Conservation (phyloP, 1,140 invertebrate species). For the Pararge aegeria region DNA sequence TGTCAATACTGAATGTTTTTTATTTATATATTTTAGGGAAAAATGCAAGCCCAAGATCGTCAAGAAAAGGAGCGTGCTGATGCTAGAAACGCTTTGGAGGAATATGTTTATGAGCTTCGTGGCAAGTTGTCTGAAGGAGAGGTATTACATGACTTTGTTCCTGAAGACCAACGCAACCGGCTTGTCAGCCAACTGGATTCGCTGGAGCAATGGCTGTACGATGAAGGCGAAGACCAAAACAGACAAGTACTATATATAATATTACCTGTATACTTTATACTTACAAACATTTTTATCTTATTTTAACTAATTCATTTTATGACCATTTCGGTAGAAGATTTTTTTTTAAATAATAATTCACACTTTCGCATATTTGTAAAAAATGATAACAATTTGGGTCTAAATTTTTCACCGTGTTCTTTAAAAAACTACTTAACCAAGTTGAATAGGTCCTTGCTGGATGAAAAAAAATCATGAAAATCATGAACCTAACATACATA, state of each 20-base stretch:
- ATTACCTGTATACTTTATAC: not conserved
- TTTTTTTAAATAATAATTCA: too few species aligned
- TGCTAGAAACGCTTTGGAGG: constrained; percentile 97
- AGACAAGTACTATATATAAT: constrained; percentile 79
- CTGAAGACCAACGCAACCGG: constrained; percentile 84
- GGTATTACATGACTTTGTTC: constrained; percentile 88
- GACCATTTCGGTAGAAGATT: too few species aligned
- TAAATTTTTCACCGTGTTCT: too few species aligned
- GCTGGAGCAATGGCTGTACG: constrained; percentile 98
- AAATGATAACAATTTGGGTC: too few species aligned
- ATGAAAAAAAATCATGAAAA: too few species aligned
- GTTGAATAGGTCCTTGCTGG: too few species aligned
- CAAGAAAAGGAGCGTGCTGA: constrained; percentile 97
- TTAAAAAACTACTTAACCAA: too few species aligned
- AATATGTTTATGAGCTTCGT: constrained; percentile 98
- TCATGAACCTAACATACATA: too few species aligned
- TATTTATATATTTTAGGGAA: too few species aligned
- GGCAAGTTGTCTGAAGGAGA: constrained; percentile 87
- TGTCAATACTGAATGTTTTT: too few species aligned
- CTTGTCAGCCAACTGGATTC: constrained; percentile 88
- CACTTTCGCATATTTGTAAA: too few species aligned
- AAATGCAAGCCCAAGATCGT: constrained; percentile 93
- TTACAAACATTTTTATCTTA: too few species aligned
- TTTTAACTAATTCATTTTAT: not conserved
- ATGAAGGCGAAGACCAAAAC: constrained; percentile 94